Evolutionary conservation across 2,888 invertebrate genomes (phyloP).

Genomic region (Lathronympha strigana): DNA sequence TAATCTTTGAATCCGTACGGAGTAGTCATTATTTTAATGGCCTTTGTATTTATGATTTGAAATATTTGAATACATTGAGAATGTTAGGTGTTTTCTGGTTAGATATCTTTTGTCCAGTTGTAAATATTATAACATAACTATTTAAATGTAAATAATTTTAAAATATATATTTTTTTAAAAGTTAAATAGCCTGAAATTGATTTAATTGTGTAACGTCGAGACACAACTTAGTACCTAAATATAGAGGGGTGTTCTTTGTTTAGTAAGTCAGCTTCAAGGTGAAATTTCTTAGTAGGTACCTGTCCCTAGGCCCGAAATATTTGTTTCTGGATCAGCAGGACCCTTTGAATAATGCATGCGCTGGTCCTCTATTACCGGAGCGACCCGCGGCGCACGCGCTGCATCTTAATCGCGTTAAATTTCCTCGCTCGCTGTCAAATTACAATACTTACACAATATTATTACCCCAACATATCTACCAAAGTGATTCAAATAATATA

Average conservation of each 20-base stretch:
- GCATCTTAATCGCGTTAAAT: conserved; percentile 75
- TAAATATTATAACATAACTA: not conserved
- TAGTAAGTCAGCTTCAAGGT: conserved; percentile 8
- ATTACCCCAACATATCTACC: conserved; percentile 32
- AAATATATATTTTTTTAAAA: too few relatives aligned
- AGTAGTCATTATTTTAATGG: conserved; percentile 37
- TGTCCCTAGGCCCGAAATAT: conserved; percentile 61
- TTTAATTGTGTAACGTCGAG: too few relatives aligned
- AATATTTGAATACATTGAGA: conserved; percentile 43
- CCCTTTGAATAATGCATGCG: conserved; percentile 76
- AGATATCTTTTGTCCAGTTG: not conserved
- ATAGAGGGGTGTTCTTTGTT: not conserved
- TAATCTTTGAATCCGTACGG: conserved; percentile 17
- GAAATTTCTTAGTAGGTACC: conserved; percentile 20
- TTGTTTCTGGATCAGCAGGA: conserved; percentile 63
- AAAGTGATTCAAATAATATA: conserved; percentile 39
- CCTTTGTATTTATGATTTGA: conserved; percentile 52
- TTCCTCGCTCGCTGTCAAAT: conserved; percentile 59
- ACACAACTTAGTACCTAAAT: too few relatives aligned
- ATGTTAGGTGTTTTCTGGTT: conserved; percentile 17
- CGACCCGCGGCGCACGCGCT: conserved; percentile 76
- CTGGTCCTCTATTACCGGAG: conserved; percentile 70
- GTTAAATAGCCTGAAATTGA: too few relatives aligned
- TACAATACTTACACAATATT: conserved; percentile 41
- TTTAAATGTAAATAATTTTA: too few relatives aligned